A percentile compares a stretch with the other conserved stretches of the same genome.
These are phyloP conservation scores for Nephrotoma flavescens DNA, from an alignment of 2,888 invertebrate species.

Conservation along the genomic window DNA sequence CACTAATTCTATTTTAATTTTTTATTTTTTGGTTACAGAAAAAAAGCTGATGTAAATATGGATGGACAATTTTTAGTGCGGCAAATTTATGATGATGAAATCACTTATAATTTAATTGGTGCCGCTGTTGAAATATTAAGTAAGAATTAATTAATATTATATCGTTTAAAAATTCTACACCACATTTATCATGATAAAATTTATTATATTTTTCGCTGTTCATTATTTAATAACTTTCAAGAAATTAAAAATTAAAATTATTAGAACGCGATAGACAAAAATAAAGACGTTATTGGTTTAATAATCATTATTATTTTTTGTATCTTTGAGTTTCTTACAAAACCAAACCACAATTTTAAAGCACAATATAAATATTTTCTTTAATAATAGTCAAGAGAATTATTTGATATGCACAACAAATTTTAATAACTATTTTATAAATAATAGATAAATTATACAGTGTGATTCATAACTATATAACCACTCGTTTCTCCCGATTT, in stretches of 20 bases:
- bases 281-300: neutral
- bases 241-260: neutral
- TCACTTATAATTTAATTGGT: conserved; percentile 83
- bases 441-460: neutral
- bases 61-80: conserved; percentile 90
- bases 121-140: conserved; percentile 85
- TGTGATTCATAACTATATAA: too few species aligned
- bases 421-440: neutral
- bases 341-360: neutral
- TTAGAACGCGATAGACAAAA: neutral
- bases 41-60: conserved; percentile 85
- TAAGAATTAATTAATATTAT: conserved; percentile 36
- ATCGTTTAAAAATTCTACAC: neutral
- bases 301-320: neutral
- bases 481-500: too few species aligned
- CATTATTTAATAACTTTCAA: neutral
- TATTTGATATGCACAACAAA: neutral
- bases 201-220: neutral
- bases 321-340: neutral
- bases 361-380: neutral
- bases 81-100: conserved; percentile 89
- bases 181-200: neutral
- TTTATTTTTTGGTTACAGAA: conserved; percentile 42
- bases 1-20: conserved; percentile 3
- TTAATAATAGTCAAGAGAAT: neutral